Evolutionary conservation across 2,888 invertebrate species (phyloP).

Genomic region (Sminthurinus aureus): DNA sequence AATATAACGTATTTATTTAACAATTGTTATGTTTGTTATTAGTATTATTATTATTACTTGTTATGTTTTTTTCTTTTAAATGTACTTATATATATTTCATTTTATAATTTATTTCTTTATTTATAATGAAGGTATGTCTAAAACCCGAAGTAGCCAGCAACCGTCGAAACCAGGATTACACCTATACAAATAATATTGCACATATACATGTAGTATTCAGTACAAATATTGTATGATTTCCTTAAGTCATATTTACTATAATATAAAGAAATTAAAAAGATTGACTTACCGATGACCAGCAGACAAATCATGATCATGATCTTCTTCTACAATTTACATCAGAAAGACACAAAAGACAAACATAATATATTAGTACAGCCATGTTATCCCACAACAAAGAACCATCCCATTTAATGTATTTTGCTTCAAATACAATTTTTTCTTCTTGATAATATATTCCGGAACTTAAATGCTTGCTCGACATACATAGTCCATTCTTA

Average conservation of each 20-base stretch:
- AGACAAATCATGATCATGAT: slow-evolving; percentile 91
- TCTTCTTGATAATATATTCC: too few species aligned
- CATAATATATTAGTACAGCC: too few species aligned
- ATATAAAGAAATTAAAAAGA: too few species aligned
- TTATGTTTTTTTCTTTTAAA: slow-evolving; percentile 2
- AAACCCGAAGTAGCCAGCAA: slow-evolving; percentile 75
- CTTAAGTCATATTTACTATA: too few species aligned
- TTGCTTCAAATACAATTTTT: too few species aligned
- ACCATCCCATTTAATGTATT: too few species aligned
- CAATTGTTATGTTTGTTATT: background rate
- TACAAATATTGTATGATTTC: too few species aligned
- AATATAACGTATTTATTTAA: background rate
- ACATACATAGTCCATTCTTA: background rate
- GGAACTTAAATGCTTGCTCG: background rate
- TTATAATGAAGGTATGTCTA: slow-evolving; percentile 23
- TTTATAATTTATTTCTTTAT: slow-evolving; percentile 7
- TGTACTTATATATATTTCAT: slow-evolving; percentile 1
- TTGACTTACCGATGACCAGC: slow-evolving; percentile 72
- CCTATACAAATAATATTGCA: too few species aligned
- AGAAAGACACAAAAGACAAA: too few species aligned
- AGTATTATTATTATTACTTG: background rate
- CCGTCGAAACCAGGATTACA: slow-evolving; percentile 73
- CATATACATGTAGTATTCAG: too few species aligned
- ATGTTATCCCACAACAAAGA: too few species aligned
- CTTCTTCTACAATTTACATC: slow-evolving; percentile 78